Percentiles rank a stretch among this genome's conserved stretches.
phyloP scores from a whole-genome alignment of 1,140 invertebrate species.

The Saxidomus purpurata region DNA sequence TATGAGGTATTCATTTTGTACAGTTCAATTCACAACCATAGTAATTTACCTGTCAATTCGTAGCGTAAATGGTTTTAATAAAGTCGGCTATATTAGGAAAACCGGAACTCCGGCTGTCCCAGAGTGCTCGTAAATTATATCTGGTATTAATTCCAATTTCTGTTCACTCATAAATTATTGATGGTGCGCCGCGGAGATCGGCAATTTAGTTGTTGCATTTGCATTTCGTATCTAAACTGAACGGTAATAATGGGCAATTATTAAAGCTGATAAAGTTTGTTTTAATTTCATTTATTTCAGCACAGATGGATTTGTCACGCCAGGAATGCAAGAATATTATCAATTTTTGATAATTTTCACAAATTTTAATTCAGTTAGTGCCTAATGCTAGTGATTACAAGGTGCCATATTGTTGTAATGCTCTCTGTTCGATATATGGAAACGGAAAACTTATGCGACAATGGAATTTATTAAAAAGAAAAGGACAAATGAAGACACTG shows the following conservation, averaged over 20 bases:
- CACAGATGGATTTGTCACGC: background rate
- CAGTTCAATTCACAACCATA: background rate
- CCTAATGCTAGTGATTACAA: background rate
- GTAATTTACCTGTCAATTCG: background rate
- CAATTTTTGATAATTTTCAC: no score
- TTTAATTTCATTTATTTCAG: background rate
- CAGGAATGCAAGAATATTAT: no score
- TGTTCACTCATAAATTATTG: slow-evolving; percentile 12
- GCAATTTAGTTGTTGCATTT: background rate
- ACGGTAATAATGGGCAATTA: background rate
- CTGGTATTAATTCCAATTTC: background rate
- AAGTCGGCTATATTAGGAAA: background rate
- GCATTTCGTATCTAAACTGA: background rate
- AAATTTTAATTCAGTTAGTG: no score
- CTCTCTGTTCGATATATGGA: background rate
- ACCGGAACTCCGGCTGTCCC: background rate
- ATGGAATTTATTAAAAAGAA: slow-evolving; percentile 68
- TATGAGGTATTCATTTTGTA: no score
- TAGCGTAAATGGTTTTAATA: background rate
- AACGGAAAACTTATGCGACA: background rate
- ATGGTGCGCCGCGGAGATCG: background rate
- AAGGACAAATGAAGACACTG: slow-evolving; percentile 28
- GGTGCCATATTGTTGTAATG: background rate
- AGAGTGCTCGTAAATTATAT: background rate
- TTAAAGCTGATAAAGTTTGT: background rate